These are phyloP conservation scores for Alouatta palliata DNA, from an alignment of 2,113 vertebrate genomes.

Conservation along the genomic window DNA sequence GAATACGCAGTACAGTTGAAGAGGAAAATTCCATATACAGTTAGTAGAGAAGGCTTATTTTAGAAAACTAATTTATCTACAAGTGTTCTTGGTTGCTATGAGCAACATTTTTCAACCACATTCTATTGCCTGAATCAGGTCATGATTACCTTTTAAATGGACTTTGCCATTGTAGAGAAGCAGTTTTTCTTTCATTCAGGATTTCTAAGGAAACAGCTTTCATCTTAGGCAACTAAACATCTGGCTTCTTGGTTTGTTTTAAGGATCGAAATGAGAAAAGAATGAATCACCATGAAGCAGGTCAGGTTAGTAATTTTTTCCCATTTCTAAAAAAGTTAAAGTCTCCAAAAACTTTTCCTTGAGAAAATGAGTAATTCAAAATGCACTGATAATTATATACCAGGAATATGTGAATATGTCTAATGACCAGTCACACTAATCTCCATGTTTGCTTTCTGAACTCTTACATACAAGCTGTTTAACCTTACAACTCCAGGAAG, in stretches of 20 bases:
- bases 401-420: not conserved
- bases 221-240: slow-evolving; percentile 41
- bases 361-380: slow-evolving; percentile 54
- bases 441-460: slow-evolving; percentile 8
- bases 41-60: slow-evolving; percentile 70
- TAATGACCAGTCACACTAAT: not conserved
- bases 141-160: slow-evolving; percentile 54
- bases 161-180: slow-evolving; percentile 54
- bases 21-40: slow-evolving; percentile 63
- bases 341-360: slow-evolving; percentile 56
- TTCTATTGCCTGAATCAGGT: slow-evolving; percentile 20
- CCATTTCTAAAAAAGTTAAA: slow-evolving; percentile 40
- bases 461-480: not conserved
- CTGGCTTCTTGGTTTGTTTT: slow-evolving; percentile 70
- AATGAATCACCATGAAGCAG: slow-evolving; percentile 63
- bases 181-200: slow-evolving; percentile 57
- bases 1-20: slow-evolving; percentile 45
- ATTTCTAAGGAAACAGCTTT: slow-evolving; percentile 61
- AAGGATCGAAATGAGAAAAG: slow-evolving; percentile 62
- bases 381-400: slow-evolving; percentile 23
- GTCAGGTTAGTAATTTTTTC: slow-evolving; percentile 66
- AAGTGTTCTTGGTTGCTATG: slow-evolving; percentile 56
- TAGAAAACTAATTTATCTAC: slow-evolving; percentile 58
- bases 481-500: not conserved
- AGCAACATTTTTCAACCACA: slow-evolving; percentile 56